phyloP scores from a whole-genome alignment of 2,113 vertebrate species.

The Struthidea cinerea region DNA sequence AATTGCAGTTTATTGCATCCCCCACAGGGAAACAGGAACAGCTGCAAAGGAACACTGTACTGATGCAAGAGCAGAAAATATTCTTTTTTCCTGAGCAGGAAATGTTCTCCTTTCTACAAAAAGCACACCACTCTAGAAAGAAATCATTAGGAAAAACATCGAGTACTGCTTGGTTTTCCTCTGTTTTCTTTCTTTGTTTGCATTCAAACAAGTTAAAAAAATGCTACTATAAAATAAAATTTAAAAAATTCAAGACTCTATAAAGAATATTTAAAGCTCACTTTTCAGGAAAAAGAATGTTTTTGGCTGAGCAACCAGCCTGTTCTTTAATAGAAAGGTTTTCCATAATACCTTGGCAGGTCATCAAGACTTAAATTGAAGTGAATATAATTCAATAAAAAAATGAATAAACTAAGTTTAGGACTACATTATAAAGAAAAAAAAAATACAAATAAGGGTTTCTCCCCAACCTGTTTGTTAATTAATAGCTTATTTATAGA shows the following conservation, averaged over 20 bases:
- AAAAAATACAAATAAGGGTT: neutral
- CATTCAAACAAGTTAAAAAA: slow-evolving; percentile 31
- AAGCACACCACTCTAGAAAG: neutral
- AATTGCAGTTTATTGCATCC: slow-evolving; percentile 63
- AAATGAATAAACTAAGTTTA: neutral
- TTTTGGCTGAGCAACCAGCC: neutral
- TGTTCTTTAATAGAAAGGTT: slow-evolving; percentile 33
- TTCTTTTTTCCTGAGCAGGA: neutral
- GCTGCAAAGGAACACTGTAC: slow-evolving; percentile 46
- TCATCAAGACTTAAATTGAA: slow-evolving; percentile 8
- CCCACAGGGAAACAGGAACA: slow-evolving; percentile 51
- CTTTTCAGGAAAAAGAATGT: neutral
- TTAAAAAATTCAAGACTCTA: neutral
- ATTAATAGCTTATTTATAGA: slow-evolving; percentile 18
- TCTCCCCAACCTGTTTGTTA: neutral
- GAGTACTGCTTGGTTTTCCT: neutral
- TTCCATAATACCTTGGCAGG: slow-evolving; percentile 15
- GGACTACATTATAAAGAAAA: neutral
- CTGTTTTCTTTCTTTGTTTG: neutral
- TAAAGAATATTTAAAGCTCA: slow-evolving; percentile 27
- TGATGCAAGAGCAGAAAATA: slow-evolving; percentile 29
- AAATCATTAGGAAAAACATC: neutral
- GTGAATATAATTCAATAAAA: slow-evolving; percentile 7
- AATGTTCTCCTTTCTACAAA: slow-evolving; percentile 2
- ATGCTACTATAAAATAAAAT: neutral